These are phyloP conservation scores for Lysandra bellargus DNA, from an alignment of 2,888 invertebrate species.

Conservation along the genomic window DNA sequence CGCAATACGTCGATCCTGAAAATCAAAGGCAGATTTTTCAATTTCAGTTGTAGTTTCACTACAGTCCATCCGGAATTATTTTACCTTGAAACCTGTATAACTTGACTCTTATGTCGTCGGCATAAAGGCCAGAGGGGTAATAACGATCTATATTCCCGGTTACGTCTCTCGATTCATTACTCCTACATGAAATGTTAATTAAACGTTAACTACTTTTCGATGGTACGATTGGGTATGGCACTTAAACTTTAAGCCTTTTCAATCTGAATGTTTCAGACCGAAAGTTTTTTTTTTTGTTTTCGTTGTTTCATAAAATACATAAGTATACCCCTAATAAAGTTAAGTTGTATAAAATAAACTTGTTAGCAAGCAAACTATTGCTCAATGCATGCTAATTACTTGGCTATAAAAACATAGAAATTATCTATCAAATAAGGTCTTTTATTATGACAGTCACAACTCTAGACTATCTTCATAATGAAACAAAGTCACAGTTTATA, in stretches of 20 bases:
- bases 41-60: conserved; percentile 19
- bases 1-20: background rate
- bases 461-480: too few relatives aligned
- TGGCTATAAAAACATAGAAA: too few relatives aligned
- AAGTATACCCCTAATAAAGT: too few relatives aligned
- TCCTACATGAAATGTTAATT: conserved; percentile 17
- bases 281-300: background rate
- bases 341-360: too few relatives aligned
- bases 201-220: conserved; percentile 19
- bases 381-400: too few relatives aligned
- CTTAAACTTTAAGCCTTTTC: conserved; percentile 18
- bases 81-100: background rate
- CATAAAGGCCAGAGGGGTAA: background rate
- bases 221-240: background rate
- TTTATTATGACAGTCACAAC: too few relatives aligned
- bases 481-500: too few relatives aligned
- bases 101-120: background rate
- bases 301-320: background rate
- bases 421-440: too few relatives aligned
- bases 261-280: background rate
- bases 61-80: background rate
- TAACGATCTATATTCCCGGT: background rate
- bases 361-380: too few relatives aligned
- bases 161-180: background rate
- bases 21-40: conserved; percentile 22